Conservation (phyloP, 2,113 vertebrate genomes). For the Dicerorhinus sumatrensis region DNA sequence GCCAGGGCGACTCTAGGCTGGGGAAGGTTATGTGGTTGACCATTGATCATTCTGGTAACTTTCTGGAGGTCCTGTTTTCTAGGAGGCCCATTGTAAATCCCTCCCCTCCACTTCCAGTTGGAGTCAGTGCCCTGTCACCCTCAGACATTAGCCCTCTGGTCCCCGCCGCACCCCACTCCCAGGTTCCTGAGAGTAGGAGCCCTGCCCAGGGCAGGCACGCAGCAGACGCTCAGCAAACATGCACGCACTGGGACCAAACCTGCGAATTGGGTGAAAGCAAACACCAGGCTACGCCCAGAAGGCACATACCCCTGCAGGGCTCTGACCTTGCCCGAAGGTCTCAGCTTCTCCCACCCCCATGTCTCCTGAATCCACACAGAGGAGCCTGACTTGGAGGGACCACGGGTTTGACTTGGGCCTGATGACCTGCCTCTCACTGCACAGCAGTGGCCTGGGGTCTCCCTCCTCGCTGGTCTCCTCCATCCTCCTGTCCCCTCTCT, state of each 20-base stretch:
- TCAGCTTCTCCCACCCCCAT: rapidly evolving
- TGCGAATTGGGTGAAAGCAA: neutral
- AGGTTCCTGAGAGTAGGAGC: neutral
- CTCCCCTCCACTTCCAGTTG: neutral
- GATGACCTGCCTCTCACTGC: neutral
- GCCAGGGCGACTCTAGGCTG: rapidly evolving
- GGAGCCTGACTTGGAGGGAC: neutral
- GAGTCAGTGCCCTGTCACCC: neutral
- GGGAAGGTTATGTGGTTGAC: neutral
- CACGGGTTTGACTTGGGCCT: neutral
- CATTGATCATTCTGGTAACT: neutral
- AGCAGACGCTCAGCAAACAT: neutral
- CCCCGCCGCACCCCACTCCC: rapidly evolving
- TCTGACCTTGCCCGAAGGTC: rapidly evolving
- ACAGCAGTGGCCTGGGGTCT: neutral
- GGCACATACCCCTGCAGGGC: neutral
- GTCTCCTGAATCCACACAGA: neutral
- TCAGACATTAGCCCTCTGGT: neutral
- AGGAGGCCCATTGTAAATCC: neutral
- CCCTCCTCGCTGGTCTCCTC: neutral
- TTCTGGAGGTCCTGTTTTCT: neutral
- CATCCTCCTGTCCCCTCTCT: neutral
- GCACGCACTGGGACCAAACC: neutral
- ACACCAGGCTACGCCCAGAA: neutral
- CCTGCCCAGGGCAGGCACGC: neutral